Percentiles rank a stretch among this genome's conserved stretches.
Conservation (phyloP, 2,888 invertebrate genomes). For the Steromphala cineraria region DNA sequence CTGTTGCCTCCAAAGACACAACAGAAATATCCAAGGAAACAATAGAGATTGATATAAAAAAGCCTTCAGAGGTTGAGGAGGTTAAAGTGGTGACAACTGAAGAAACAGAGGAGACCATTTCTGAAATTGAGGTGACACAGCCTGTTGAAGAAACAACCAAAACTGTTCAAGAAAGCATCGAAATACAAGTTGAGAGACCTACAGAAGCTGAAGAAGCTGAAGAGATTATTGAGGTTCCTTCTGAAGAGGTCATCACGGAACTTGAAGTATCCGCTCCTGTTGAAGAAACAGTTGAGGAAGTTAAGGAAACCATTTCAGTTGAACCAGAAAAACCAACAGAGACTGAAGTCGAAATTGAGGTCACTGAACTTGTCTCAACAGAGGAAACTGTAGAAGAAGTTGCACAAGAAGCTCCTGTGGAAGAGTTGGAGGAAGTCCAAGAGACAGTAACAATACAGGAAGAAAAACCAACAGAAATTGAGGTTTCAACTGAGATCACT, state of each 20-base stretch:
- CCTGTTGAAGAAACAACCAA: slow-evolving; percentile 21
- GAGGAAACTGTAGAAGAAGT: background rate
- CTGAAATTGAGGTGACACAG: slow-evolving; percentile 1
- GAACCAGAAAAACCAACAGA: slow-evolving; percentile 31
- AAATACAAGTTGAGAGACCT: slow-evolving; percentile 9
- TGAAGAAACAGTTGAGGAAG: slow-evolving; percentile 20
- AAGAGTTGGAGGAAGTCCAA: slow-evolving; percentile 32
- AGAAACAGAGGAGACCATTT: slow-evolving; percentile 6
- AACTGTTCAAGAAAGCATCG: slow-evolving; percentile 18
- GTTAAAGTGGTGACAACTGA: slow-evolving; percentile 10
- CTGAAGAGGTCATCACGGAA: slow-evolving; percentile 10
- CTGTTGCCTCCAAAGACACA: slow-evolving; percentile 37
- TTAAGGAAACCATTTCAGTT: background rate
- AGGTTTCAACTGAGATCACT: slow-evolving; percentile 26
- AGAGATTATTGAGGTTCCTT: slow-evolving; percentile 14
- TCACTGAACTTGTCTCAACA: slow-evolving; percentile 32
- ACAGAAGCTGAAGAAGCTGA: slow-evolving; percentile 28
- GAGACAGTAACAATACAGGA: slow-evolving; percentile 31
- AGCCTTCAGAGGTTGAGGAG: slow-evolving; percentile 8
- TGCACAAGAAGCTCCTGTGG: background rate
- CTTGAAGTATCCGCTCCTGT: background rate
- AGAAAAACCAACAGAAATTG: slow-evolving; percentile 37
- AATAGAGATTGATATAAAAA: background rate
- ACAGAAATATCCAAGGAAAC: slow-evolving; percentile 18
- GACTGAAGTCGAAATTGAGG: slow-evolving; percentile 29